Evolutionary conservation across 2,797 vertebrate species (phyloP).

Genomic region (Channallabes apus): DNA sequence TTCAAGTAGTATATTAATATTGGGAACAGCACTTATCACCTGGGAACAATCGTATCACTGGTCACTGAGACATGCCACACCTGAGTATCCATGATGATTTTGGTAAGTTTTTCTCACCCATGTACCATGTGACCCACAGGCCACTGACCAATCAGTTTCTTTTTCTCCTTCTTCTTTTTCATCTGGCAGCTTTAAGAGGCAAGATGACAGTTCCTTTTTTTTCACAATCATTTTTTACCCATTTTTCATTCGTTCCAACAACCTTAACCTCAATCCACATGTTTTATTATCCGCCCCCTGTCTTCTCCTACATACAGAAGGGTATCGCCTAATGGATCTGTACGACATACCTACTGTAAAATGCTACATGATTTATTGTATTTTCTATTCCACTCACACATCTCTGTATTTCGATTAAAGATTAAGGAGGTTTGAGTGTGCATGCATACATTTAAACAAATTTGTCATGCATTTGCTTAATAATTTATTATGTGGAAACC

Average conservation of each 20-base stretch:
- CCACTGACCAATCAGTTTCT: neutral
- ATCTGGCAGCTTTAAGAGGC: neutral
- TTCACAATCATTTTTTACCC: neutral
- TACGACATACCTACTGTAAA: neutral
- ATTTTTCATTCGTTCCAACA: neutral
- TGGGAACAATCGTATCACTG: neutral
- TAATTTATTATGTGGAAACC: neutral
- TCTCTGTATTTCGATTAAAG: neutral
- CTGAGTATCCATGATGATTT: neutral
- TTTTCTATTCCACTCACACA: neutral
- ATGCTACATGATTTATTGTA: neutral
- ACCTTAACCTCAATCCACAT: neutral
- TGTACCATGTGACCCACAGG: neutral
- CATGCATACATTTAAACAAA: neutral
- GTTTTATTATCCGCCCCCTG: neutral
- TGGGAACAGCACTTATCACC: neutral
- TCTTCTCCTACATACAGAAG: too few relatives aligned
- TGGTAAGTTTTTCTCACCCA: neutral
- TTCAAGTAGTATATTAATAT: neutral
- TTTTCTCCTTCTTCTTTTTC: neutral
- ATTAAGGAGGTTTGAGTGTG: neutral
- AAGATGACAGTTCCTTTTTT: neutral
- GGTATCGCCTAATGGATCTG: neutral
- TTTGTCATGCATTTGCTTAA: neutral
- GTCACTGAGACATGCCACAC: neutral